A percentile compares a stretch with the other conserved stretches of the same genome.
These are phyloP conservation scores for Trachemys scripta DNA, from an alignment of 2,113 vertebrate species.

Conservation along the genomic window DNA sequence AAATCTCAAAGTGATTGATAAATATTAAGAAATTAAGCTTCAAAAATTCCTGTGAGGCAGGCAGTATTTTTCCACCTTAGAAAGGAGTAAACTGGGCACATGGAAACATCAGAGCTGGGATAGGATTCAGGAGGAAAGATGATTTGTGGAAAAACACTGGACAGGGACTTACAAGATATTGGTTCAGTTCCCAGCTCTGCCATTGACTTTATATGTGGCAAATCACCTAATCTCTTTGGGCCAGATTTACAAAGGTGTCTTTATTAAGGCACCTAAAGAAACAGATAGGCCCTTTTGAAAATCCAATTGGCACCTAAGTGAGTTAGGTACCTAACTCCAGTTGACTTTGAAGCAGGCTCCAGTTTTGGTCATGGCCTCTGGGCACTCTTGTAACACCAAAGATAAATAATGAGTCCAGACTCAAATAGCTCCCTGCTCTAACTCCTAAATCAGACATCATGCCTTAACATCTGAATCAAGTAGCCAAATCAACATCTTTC, in stretches of 20 bases:
- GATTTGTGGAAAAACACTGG: background rate
- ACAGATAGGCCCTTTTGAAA: background rate
- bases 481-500: background rate
- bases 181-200: background rate
- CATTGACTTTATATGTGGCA: background rate
- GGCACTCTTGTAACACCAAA: background rate
- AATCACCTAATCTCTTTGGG: background rate
- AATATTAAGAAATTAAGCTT: conserved; percentile 10
- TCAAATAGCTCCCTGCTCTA: background rate
- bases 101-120: background rate
- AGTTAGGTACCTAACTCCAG: background rate
- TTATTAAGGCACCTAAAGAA: background rate
- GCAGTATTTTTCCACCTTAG: background rate
- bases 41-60: background rate
- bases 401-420: background rate
- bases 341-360: background rate
- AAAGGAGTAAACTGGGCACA: background rate
- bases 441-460: background rate
- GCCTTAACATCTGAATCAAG: background rate
- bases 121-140: background rate
- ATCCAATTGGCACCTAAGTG: background rate
- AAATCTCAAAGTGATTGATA: background rate
- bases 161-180: background rate
- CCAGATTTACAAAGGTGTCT: background rate
- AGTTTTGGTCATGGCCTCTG: background rate